Percentiles rank a stretch among this genome's conserved stretches.
Conservation (phyloP, 2,888 invertebrate genomes). For the Dicyrtoma fusca region DNA sequence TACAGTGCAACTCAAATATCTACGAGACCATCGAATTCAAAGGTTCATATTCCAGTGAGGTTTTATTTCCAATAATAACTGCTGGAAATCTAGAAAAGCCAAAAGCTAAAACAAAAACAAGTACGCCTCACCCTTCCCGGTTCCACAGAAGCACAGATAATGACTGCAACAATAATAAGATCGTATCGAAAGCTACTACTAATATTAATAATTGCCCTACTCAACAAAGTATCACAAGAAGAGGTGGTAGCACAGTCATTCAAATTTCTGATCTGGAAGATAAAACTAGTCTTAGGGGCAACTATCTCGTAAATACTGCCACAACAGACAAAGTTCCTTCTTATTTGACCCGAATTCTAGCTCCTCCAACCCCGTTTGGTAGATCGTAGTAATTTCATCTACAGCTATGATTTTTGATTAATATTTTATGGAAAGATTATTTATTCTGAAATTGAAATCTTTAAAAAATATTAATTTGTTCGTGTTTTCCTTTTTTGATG, state of each 20-base stretch:
- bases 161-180: neutral
- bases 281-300: neutral
- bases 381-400: neutral
- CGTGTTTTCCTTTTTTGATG: neutral
- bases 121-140: neutral
- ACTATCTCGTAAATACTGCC: too few species aligned
- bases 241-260: neutral
- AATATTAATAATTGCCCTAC: neutral
- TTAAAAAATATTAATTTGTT: neutral
- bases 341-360: conserved; percentile 21
- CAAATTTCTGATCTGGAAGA: neutral
- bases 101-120: neutral
- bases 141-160: neutral
- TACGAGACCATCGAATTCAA: conserved; percentile 6
- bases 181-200: neutral
- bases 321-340: conserved; percentile 10
- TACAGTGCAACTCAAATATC: neutral
- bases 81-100: neutral
- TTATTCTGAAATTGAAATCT: neutral
- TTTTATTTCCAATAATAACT: conserved; percentile 19
- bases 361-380: conserved; percentile 31
- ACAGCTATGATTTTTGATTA: too few species aligned
- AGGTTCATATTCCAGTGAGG: conserved; percentile 22
- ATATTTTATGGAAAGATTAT: neutral
- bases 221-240: neutral